A percentile compares a stretch with the other conserved stretches of the same genome.
Evolutionary conservation across 2,888 invertebrate genomes (phyloP).

Genomic region (Drosophila pegasa): DNA sequence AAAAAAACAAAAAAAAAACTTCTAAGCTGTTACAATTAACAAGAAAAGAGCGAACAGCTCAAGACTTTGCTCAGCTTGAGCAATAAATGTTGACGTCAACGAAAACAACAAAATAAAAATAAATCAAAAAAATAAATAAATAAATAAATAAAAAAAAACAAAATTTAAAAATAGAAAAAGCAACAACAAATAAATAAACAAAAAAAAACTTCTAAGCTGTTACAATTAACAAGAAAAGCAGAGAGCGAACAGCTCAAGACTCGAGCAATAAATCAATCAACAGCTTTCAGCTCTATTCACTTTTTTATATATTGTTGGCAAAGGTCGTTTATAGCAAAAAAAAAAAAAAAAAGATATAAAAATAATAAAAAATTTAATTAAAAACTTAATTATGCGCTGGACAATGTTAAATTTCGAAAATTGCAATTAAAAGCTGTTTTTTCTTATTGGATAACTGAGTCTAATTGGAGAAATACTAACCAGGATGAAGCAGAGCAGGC

Average conservation of each 20-base stretch:
- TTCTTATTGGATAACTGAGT: not conserved
- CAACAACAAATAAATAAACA: conserved; percentile 7
- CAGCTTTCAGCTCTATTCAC: conserved; percentile 43
- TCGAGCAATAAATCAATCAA: conserved; percentile 65
- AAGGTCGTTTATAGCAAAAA: conserved; percentile 51
- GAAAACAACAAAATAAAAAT: conserved; percentile 49
- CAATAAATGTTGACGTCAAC: conserved; percentile 72
- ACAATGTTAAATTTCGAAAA: conserved; percentile 1
- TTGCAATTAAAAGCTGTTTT: conserved; percentile 6
- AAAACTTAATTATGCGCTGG: conserved; percentile 40
- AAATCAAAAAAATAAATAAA: conserved; percentile 55
- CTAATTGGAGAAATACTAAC: conserved; percentile 72
- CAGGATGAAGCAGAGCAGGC: conserved; percentile 79
- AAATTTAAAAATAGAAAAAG: conserved; percentile 23
- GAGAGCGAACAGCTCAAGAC: conserved; percentile 4
- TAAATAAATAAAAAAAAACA: too few species aligned
- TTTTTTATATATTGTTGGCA: conserved; percentile 42
- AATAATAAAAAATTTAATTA: conserved; percentile 43
- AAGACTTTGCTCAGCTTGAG: conserved; percentile 2
- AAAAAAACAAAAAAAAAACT: conserved; percentile 1
- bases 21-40: conserved; percentile 35
- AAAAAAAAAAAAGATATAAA: not conserved
- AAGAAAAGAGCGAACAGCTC: conserved; percentile 9
- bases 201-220: conserved; percentile 2
- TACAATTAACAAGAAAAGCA: not conserved